A percentile compares a stretch with the other conserved stretches of the same genome.
These are phyloP conservation scores for Pseudomyrmex gracilis DNA, from an alignment of 1,140 invertebrate genomes.

Conservation along the genomic window DNA sequence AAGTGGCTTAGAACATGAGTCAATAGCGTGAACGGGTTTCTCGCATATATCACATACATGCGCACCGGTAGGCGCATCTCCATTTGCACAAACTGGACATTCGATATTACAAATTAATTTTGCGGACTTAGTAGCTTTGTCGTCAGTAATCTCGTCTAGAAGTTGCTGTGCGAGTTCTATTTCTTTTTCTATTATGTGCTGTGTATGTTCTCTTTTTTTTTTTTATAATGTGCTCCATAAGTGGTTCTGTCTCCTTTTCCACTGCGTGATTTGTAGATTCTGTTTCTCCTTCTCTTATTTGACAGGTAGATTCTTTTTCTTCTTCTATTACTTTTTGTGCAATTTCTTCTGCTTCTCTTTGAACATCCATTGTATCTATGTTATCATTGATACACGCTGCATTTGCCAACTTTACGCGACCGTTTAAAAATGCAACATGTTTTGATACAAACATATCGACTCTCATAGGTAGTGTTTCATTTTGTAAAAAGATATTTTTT, in stretches of 20 bases:
- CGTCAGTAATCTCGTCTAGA: no score
- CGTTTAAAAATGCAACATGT: conserved; percentile 5
- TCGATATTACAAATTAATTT: background rate
- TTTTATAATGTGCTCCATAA: no score
- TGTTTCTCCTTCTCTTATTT: no score
- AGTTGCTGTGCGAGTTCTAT: no score
- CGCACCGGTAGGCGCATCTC: background rate
- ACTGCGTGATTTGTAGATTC: no score
- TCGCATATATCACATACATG: conserved; percentile 3
- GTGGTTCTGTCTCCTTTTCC: no score
- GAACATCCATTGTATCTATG: background rate
- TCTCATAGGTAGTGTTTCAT: background rate
- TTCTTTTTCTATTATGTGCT: background rate
- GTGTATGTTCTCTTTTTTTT: background rate
- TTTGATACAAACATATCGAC: background rate
- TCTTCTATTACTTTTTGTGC: background rate
- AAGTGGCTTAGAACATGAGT: background rate
- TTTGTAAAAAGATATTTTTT: conserved; percentile 23
- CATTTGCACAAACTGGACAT: conserved; percentile 7
- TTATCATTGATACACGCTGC: background rate
- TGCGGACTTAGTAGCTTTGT: no score
- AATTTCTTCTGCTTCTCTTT: background rate
- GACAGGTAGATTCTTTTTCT: no score
- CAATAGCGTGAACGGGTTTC: background rate
- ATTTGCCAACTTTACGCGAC: background rate